Evolutionary conservation across 2,888 invertebrate genomes (phyloP), one percentile per base, ranked within the genome.

Genomic region (Siphonodentalium dalli): DNA sequence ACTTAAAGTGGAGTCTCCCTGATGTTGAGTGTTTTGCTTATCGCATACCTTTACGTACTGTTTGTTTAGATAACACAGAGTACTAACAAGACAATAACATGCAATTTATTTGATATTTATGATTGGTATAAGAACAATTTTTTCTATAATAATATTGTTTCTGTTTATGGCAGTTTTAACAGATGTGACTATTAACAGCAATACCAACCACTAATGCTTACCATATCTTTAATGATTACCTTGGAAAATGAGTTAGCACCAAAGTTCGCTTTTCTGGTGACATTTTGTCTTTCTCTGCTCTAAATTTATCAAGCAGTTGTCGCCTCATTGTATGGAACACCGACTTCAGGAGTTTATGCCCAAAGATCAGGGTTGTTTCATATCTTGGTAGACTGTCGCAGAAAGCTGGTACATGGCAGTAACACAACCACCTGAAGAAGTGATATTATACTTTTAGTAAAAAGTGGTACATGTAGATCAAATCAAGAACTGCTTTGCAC

Each of bases 321-420:
- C 90, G 87, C 27, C 91, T 88, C 56, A 95, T 90, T 0, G 89
- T 89, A 63, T 86, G 85, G 74, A 90, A 96, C 2, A 95, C 91
- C 0, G 93, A 91, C 33, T 90, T 87, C 1, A 96, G 85, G 38
- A 96, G 83, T 0, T 92, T 91, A 24, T 91, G 87, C 0, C 96
- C 97, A 83, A 97, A 97, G 21, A 94, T 92, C 24, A 91, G 84
- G 0, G 94, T 91, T 0, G 93, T 92, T 68, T 95, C 94, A 74
- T 90, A 92, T 77, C 93, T 92, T 0, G 90, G 89, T 39, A 97
- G 82, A 0, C 95, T 94, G 81, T 95, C 93, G 77, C 96, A 96
- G 80, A 94, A 93, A 0, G 93, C 92, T 0, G 96, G 96, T 26
- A 96, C 92, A 82, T 95, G 93, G 77, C 95, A 96, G 80, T 93